These are phyloP conservation scores for Noctua pronuba DNA, from an alignment of 2,888 invertebrate genomes.

Conservation along the genomic window DNA sequence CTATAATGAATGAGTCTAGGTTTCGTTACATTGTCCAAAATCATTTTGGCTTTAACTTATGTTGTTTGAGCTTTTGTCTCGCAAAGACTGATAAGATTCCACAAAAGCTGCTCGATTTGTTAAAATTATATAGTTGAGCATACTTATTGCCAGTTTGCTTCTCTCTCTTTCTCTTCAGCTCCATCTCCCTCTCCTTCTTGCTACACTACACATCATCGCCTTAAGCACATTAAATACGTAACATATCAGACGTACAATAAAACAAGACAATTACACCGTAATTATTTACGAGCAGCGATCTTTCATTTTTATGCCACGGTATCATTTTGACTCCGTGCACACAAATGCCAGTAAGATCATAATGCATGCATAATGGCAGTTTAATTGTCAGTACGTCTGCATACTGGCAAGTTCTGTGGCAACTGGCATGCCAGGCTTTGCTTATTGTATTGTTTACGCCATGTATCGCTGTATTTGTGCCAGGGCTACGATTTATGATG, in stretches of 20 bases:
- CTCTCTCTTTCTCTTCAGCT: background rate
- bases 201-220: slow-evolving; percentile 19
- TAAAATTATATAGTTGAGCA: background rate
- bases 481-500: slow-evolving; percentile 20
- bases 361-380: slow-evolving; percentile 64
- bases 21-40: background rate
- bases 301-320: slow-evolving; percentile 55
- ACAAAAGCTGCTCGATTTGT: background rate
- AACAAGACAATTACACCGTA: slow-evolving; percentile 52
- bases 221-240: slow-evolving; percentile 37
- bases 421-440: slow-evolving; percentile 13
- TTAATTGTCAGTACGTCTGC: slow-evolving; percentile 59
- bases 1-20: background rate
- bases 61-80: background rate
- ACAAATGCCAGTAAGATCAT: slow-evolving; percentile 62
- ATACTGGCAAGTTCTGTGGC: slow-evolving; percentile 3
- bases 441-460: slow-evolving; percentile 30
- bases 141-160: background rate
- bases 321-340: slow-evolving; percentile 64
- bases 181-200: background rate
- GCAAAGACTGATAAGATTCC: background rate
- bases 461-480: slow-evolving; percentile 30
- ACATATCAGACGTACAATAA: slow-evolving; percentile 43
- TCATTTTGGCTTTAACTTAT: background rate
- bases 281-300: slow-evolving; percentile 56